phyloP scores from a whole-genome alignment of 2,797 vertebrate genomes.

The Artibeus jamaicensis region DNA sequence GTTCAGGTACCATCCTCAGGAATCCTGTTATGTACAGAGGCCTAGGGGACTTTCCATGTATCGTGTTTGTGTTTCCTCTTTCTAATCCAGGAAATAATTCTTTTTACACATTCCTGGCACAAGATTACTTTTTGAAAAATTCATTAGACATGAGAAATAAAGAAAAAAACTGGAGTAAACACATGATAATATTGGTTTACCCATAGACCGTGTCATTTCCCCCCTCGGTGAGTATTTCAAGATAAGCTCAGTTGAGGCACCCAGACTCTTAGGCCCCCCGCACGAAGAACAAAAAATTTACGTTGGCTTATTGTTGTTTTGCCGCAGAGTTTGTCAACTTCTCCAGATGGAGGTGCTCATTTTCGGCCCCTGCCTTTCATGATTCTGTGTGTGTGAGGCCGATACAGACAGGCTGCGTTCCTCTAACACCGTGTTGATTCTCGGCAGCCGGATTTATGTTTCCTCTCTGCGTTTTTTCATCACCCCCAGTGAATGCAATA shows the following conservation, averaged over 20 bases:
- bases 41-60: neutral
- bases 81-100: neutral
- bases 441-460: neutral
- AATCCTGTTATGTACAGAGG: neutral
- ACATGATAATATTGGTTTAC: neutral
- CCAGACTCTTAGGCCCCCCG: fast-evolving
- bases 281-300: neutral
- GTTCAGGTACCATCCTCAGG: neutral
- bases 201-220: neutral
- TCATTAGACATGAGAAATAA: neutral
- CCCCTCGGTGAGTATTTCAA: neutral
- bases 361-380: neutral
- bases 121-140: neutral
- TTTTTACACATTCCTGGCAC: neutral
- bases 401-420: neutral
- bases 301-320: neutral
- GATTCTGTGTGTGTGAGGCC: neutral
- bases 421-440: neutral
- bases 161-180: neutral
- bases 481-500: neutral
- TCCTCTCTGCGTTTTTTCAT: neutral
- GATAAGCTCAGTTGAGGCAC: neutral
- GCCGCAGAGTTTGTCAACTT: neutral
- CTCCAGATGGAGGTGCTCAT: neutral
- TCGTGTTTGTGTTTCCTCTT: neutral